Percentiles rank a stretch among this genome's conserved stretches.
Conservation (phyloP, 2,888 invertebrate genomes). For the Dermolepida albohirtum region DNA sequence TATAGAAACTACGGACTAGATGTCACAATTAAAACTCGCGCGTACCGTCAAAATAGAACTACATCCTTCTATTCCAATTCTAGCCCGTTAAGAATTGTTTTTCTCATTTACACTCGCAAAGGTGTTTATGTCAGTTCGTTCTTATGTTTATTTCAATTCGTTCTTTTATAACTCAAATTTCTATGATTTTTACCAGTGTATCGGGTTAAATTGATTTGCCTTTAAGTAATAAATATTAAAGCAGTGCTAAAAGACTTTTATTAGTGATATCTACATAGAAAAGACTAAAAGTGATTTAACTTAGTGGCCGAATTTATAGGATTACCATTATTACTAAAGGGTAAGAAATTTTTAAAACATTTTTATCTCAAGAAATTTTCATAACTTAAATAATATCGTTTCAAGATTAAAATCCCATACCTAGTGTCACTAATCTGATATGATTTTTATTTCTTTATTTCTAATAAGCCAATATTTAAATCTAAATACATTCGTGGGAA, state of each 20-base stretch:
- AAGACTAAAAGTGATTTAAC: slow-evolving; percentile 13
- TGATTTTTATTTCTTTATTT: neutral
- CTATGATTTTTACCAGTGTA: no score
- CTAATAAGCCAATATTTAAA: neutral
- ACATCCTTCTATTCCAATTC: slow-evolving; percentile 19
- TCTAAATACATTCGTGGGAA: neutral
- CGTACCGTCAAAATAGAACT: slow-evolving; percentile 11
- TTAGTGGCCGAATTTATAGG: slow-evolving; percentile 28
- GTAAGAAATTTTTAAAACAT: slow-evolving; percentile 12
- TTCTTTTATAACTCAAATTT: no score
- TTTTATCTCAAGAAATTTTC: no score
- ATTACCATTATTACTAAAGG: slow-evolving; percentile 16
- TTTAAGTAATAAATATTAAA: slow-evolving; percentile 1
- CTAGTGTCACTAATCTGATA: neutral
- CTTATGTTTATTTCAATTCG: no score
- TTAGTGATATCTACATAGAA: slow-evolving; percentile 6
- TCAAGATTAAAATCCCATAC: no score
- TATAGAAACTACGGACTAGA: no score
- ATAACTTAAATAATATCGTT: neutral
- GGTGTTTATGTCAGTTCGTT: neutral
- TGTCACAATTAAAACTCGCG: neutral
- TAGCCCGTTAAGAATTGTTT: slow-evolving; percentile 15
- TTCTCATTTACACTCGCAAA: slow-evolving; percentile 30
- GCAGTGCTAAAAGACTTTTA: slow-evolving; percentile 14
- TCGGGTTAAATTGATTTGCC: neutral